phyloP scores from a whole-genome alignment of 30 jellyfish, hydroid and myxozoan genomes.

The Chironex yamaguchii region DNA sequence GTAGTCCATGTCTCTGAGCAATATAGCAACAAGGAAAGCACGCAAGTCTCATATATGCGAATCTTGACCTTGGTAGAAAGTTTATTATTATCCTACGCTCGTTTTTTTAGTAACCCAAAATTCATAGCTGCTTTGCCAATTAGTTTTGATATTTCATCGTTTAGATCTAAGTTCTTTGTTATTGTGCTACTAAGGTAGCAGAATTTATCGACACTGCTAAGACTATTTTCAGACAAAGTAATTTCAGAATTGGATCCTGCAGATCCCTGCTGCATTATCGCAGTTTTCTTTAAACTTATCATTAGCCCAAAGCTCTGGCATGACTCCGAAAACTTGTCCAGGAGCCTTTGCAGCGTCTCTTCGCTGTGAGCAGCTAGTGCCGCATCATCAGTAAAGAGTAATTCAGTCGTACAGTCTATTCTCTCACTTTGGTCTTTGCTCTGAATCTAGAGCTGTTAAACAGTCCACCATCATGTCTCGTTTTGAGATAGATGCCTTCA shows the following conservation, averaged over 20 bases:
- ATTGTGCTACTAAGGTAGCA: slow-evolving; percentile 27
- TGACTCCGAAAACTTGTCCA: neutral
- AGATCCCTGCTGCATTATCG: slow-evolving; percentile 14
- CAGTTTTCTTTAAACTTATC: slow-evolving; percentile 17
- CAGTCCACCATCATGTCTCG: too few relatives aligned
- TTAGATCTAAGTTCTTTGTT: neutral
- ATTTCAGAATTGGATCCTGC: slow-evolving; percentile 27
- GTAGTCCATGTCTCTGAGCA: too few relatives aligned
- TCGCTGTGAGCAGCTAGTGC: slow-evolving; percentile 1
- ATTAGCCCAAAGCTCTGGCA: slow-evolving; percentile 31
- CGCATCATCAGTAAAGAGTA: neutral
- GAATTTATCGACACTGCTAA: slow-evolving; percentile 22
- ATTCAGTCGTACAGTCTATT: too few relatives aligned
- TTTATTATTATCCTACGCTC: slow-evolving; percentile 10
- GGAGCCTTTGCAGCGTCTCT: slow-evolving; percentile 1
- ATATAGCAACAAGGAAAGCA: too few relatives aligned
- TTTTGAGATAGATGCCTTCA: too few relatives aligned
- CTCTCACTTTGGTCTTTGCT: too few relatives aligned
- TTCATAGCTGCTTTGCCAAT: slow-evolving; percentile 6
- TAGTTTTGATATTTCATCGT: neutral
- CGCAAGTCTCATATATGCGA: neutral
- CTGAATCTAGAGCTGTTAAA: too few relatives aligned
- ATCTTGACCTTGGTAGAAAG: slow-evolving; percentile 24
- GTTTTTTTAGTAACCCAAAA: slow-evolving; percentile 1
- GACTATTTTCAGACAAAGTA: neutral